Conservation (phyloP, 2,888 invertebrate genomes). For the Caenorhabditis imperialis region DNA sequence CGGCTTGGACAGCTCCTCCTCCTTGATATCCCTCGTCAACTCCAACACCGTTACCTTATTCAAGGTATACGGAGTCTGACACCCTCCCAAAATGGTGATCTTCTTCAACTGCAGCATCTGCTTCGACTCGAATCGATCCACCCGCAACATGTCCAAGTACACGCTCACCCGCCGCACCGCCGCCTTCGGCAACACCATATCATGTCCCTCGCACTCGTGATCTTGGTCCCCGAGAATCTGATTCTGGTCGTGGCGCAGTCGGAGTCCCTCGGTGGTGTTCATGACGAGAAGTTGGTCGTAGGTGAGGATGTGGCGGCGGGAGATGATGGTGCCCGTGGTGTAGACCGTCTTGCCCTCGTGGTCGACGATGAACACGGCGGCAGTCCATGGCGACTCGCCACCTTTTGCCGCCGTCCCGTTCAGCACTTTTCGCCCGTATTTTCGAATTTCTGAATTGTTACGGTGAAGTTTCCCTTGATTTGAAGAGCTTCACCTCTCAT, state of each 20-base stretch:
- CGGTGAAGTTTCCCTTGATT: not conserved
- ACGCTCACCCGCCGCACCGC: not conserved
- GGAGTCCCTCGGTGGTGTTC: constrained; percentile 14
- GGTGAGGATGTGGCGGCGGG: constrained; percentile 16
- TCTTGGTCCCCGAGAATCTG: not conserved
- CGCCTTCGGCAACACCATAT: constrained; percentile 4
- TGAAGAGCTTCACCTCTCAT: constrained; percentile 18
- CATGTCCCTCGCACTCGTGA: constrained; percentile 1
- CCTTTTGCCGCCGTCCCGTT: constrained; percentile 8
- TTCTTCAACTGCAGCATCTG: not conserved
- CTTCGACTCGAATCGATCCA: not conserved
- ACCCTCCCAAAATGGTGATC: constrained; percentile 14
- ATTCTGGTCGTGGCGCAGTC: constrained; percentile 3
- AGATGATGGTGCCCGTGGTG: constrained; percentile 24
- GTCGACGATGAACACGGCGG: constrained; percentile 18
- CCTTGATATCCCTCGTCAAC: not conserved
- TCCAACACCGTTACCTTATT: constrained; percentile 8
- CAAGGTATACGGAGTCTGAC: not conserved
- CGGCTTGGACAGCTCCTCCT: constrained; percentile 2
- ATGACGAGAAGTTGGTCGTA: constrained; percentile 19
- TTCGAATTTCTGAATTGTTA: constrained; percentile 1
- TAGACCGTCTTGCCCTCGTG: constrained; percentile 2
- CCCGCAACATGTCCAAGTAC: constrained; percentile 7
- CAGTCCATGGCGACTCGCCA: constrained; percentile 21
- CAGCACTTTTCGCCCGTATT: constrained; percentile 28